Evolutionary conservation across 2,888 invertebrate species (phyloP), one percentile per base, ranked within the genome.

Genomic region (Stomorhina lunata): DNA sequence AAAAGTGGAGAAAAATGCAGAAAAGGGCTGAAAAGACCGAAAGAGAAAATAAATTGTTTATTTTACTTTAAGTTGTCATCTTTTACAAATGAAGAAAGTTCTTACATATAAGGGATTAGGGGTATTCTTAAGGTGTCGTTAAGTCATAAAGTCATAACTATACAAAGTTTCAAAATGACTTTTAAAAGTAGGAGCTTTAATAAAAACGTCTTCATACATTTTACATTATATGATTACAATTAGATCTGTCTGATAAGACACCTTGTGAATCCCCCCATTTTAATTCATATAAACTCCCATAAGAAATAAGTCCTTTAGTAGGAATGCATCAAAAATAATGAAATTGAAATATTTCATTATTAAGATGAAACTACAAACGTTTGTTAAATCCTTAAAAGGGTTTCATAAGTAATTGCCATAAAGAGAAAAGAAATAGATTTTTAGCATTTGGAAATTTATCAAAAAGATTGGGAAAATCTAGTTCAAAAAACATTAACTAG

Each of bases 1-100:
- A 53, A 40, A 17, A 17, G 32, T n/a, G 4, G 10, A 7, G 22
- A 37, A 20, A 40, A 68, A 53, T n/a, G n/a, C 9, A 22, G 34
- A 59, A 65, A 66, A 25, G 2, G 17, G 27, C 15, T 27, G 9
- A 27, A 61, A 53, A 6, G 5, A 27, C 53, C 15, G n/a, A 7
- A n/a, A n/a, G n/a, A n/a, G n/a, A n/a, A 9, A 40, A 40, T 61
- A 25, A 40, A 61, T 61, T n/a, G 43, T 45, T 32, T 45, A 45
- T 65, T 65, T 20, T 17, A 20, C 29, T 29, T 63, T 45, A 63
- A 63, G 15, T 53, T 6, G n/a, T n/a, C 53, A 53, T 27, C 27
- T 27, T 27, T 27, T 15, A 15, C 27, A 12, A 27, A 12, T 48
- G 48, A 48, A n/a, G n/a, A n/a, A n/a, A n/a, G n/a, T n/a, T n/a